phyloP scores from a whole-genome alignment of 2,888 invertebrate genomes.

The Melanchra persicariae region DNA sequence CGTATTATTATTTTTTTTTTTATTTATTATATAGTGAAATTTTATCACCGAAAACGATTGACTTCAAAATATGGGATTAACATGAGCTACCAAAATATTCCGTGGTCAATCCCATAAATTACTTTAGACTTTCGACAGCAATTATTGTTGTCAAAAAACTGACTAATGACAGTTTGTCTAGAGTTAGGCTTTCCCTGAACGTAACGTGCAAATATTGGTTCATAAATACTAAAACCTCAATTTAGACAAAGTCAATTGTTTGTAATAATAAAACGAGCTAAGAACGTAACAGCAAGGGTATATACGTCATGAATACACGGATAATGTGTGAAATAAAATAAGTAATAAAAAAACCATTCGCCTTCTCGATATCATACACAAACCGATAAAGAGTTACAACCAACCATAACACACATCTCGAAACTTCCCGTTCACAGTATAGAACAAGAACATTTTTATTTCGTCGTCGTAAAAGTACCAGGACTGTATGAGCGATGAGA shows the following conservation, averaged over 20 bases:
- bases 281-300: not conserved
- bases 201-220: not conserved
- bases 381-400: slow-evolving; percentile 22
- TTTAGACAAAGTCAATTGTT: not conserved
- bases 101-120: not conserved
- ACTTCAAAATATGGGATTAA: too few species aligned
- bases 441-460: slow-evolving; percentile 64
- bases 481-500: slow-evolving; percentile 73
- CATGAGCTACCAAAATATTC: not conserved
- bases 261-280: not conserved
- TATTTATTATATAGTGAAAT: too few species aligned
- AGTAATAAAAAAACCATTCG: slow-evolving; percentile 5
- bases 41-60: too few species aligned
- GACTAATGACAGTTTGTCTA: too few species aligned
- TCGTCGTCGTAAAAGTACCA: slow-evolving; percentile 67
- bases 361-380: not conserved
- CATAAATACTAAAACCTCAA: not conserved
- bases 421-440: slow-evolving; percentile 33
- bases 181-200: not conserved
- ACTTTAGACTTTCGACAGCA: too few species aligned
- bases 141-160: too few species aligned
- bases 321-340: slow-evolving; percentile 20
- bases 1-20: not conserved
- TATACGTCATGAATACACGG: not conserved
- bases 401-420: slow-evolving; percentile 14